Percentiles rank a stretch among this genome's conserved stretches.
phyloP scores from a whole-genome alignment of 2,113 vertebrate species.

The Sinocyclocheilus rhinocerous region DNA sequence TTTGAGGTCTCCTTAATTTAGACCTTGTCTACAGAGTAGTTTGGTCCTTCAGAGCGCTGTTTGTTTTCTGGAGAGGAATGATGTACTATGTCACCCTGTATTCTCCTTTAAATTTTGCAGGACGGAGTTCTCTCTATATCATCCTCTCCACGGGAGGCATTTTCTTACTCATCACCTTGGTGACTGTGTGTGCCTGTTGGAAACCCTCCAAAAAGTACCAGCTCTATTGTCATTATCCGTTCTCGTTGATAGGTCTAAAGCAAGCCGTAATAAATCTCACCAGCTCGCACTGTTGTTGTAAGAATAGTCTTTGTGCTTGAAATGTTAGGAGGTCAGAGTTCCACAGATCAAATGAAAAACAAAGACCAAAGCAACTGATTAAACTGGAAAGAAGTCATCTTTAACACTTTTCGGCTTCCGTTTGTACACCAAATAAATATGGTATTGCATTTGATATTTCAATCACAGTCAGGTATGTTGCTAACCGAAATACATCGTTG shows the following conservation, averaged over 20 bases:
- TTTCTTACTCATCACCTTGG: conserved; percentile 97
- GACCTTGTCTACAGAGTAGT: conserved; percentile 17
- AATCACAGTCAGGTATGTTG: background rate
- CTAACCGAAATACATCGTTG: background rate
- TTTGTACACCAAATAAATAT: background rate
- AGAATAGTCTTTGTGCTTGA: conserved; percentile 9
- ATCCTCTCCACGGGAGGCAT: conserved; percentile 96
- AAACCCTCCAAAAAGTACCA: conserved; percentile 94
- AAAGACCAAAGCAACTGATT: background rate
- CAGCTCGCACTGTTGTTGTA: background rate
- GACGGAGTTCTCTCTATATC: conserved; percentile 97
- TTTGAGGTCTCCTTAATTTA: conserved; percentile 10
- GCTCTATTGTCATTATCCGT: conserved; percentile 17
- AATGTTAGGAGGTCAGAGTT: conserved; percentile 13
- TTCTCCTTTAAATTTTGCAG: conserved; percentile 68
- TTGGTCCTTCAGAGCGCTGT: conserved; percentile 5
- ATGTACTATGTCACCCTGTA: conserved; percentile 22
- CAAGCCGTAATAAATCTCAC: conserved; percentile 1
- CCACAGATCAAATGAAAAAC: conserved; percentile 17
- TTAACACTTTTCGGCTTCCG: background rate
- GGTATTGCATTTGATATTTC: background rate
- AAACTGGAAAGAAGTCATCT: background rate
- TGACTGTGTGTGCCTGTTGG: conserved; percentile 99
- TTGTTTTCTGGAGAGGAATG: background rate
- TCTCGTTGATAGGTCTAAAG: conserved; percentile 12